Conservation (phyloP, 2,113 vertebrate species). For the Falcunculus frontatus region DNA sequence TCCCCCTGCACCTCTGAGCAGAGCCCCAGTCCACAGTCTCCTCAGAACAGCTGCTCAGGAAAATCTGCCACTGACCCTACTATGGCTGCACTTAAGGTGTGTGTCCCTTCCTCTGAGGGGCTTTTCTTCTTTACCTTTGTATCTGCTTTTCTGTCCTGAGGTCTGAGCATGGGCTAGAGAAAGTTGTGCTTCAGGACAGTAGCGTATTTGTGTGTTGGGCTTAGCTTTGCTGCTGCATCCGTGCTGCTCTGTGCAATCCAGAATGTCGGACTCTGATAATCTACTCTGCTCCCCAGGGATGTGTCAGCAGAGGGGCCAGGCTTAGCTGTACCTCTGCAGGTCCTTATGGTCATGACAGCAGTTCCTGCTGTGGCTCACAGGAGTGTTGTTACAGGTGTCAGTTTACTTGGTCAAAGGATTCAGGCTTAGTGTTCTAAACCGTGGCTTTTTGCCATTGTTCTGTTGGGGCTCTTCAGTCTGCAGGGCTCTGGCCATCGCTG, state of each 20-base stretch:
- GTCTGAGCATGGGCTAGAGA: background rate
- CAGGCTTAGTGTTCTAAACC: background rate
- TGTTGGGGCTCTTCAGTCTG: constrained; percentile 5
- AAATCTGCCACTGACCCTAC: constrained; percentile 77
- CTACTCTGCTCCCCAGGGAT: background rate
- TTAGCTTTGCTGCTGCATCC: background rate
- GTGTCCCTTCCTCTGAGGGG: background rate
- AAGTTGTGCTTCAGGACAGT: background rate
- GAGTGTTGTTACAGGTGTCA: background rate
- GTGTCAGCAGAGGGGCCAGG: background rate
- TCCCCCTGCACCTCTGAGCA: constrained; percentile 86
- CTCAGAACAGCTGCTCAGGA: constrained; percentile 80
- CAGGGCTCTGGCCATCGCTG: background rate
- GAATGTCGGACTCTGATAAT: background rate
- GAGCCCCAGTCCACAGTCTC: constrained; percentile 87
- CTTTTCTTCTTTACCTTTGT: background rate
- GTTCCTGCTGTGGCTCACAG: background rate
- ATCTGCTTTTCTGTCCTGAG: background rate
- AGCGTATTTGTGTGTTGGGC: background rate
- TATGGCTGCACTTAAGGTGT: constrained; percentile 72
- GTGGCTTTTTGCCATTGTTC: background rate
- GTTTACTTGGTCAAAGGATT: background rate
- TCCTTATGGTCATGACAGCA: background rate
- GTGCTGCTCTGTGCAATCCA: background rate
- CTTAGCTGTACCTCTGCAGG: background rate